A percentile compares a stretch with the other conserved stretches of the same genome.
These are phyloP conservation scores for Pogona vitticeps DNA, from an alignment of 2,113 vertebrate genomes.

Conservation along the genomic window DNA sequence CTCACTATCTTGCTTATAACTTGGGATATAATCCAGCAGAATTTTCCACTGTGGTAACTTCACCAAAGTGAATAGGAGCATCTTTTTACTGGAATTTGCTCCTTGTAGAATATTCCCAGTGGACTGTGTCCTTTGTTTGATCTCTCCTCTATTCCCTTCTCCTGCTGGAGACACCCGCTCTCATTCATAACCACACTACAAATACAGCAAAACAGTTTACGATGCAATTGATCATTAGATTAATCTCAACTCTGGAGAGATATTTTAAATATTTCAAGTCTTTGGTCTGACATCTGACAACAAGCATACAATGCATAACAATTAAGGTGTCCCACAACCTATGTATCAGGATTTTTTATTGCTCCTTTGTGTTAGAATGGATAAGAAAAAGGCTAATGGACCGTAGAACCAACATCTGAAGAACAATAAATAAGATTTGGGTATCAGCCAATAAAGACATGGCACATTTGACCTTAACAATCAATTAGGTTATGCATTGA, in stretches of 20 bases:
- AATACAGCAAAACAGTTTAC: conserved; percentile 5
- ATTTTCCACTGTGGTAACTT: not conserved
- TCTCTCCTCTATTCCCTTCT: not conserved
- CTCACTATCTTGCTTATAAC: not conserved
- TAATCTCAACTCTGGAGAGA: not conserved
- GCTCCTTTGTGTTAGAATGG: conserved; percentile 22
- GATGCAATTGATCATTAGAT: not conserved
- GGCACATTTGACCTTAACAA: conserved; percentile 61
- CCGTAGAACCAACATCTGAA: not conserved
- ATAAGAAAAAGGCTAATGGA: conserved; percentile 17
- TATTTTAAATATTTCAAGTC: conserved; percentile 3
- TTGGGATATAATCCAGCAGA: not conserved
- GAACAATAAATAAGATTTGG: conserved; percentile 47
- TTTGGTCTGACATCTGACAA: not conserved
- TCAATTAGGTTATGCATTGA: conserved; percentile 64
- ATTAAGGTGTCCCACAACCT: not conserved
- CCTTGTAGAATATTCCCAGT: not conserved
- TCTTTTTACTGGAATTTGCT: not conserved
- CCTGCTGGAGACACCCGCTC: not conserved
- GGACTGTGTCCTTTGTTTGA: not conserved
- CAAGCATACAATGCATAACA: rapidly evolving
- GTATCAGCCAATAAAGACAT: conserved; percentile 60
- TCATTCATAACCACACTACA: not conserved
- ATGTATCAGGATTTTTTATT: not conserved
- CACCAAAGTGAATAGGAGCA: not conserved